Evolutionary conservation across 2,113 vertebrate genomes (phyloP).

Genomic region (Piliocolobus tephrosceles): DNA sequence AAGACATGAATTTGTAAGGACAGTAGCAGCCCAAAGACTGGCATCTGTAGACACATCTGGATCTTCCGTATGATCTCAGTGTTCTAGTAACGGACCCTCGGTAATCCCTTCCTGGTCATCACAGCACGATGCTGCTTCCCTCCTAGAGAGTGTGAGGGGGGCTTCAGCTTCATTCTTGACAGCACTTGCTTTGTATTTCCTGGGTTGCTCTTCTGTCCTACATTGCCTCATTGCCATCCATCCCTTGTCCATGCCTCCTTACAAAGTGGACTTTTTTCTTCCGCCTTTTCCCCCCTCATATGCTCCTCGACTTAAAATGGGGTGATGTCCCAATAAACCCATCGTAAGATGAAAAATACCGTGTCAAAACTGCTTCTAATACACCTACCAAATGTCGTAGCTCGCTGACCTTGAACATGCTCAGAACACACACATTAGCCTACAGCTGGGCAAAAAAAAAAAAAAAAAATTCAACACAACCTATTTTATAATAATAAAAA

Average conservation of each 20-base stretch:
- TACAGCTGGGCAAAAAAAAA: too few relatives aligned
- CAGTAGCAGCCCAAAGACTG: slow-evolving; percentile 76
- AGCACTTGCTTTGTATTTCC: background rate
- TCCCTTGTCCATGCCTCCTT: background rate
- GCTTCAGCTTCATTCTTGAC: rapidly evolving
- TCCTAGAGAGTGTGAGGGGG: background rate
- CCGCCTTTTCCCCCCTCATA: background rate
- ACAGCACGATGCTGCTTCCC: background rate
- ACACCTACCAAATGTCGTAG: background rate
- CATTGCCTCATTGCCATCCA: rapidly evolving
- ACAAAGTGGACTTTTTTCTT: background rate
- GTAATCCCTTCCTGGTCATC: slow-evolving; percentile 58
- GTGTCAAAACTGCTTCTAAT: background rate
- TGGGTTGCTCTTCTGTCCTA: background rate
- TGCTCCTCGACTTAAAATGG: background rate
- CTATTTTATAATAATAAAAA: background rate
- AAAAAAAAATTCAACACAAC: background rate
- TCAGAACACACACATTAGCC: background rate
- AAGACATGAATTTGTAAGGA: slow-evolving; percentile 78
- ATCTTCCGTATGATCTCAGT: slow-evolving; percentile 70
- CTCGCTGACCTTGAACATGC: background rate
- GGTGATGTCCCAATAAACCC: background rate
- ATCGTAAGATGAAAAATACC: background rate
- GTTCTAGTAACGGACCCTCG: slow-evolving; percentile 36
- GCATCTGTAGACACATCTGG: slow-evolving; percentile 70